Base-by-base conservation (phyloP, 2,888 invertebrate genomes). In the Pammene fasciana region DNA sequence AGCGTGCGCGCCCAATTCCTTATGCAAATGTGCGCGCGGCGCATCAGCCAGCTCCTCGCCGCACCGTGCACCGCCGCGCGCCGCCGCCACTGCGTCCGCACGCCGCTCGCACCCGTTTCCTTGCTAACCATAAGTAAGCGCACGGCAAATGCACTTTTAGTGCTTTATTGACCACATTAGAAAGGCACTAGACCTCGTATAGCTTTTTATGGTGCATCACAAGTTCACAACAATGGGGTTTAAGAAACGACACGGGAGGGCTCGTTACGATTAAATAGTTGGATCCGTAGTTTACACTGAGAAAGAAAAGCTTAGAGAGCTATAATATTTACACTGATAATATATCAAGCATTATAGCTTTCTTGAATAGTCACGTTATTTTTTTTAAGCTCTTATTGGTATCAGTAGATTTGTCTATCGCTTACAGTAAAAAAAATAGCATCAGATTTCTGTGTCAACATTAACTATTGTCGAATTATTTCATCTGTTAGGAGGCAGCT, bases 1-100 rank as follows among this genome's bases (percentile, higher is more conserved):
- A 86, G 87, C 92, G 92, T 92, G 92, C 87, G 86, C 85, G 83
- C 86, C 92, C 92, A 90, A 91, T 89, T 90, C 83, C 81, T 85
- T 87, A 92, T 92, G 91, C 90, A 87, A 92, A 92, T 92, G 83
- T 74, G 76, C 79, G 76, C 59, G 67, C 50, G 59, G 68, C 64
- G 50, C 64, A 65, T 65, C 70, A 65, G 65, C 68, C 65, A 34
- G 62, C 56, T 61, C 68, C 16, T 41, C 57, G 48, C 43, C 41
- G 45, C 54, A 46, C 59, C 26, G 26, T n/a, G 26, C 66, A 18
- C n/a, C n/a, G n/a, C n/a, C n/a, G n/a, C n/a, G n/a, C n/a, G n/a
- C n/a, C 55, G 61, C 61, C 68, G n/a, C 48, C 56, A 16, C 16
- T 65, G 64, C 64, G 64, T 43, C 64, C 64, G 45, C 45, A 43